Evolutionary conservation across 2,888 invertebrate species (phyloP), one percentile per base, ranked within the genome.

Genomic region (Lymantria monacha): DNA sequence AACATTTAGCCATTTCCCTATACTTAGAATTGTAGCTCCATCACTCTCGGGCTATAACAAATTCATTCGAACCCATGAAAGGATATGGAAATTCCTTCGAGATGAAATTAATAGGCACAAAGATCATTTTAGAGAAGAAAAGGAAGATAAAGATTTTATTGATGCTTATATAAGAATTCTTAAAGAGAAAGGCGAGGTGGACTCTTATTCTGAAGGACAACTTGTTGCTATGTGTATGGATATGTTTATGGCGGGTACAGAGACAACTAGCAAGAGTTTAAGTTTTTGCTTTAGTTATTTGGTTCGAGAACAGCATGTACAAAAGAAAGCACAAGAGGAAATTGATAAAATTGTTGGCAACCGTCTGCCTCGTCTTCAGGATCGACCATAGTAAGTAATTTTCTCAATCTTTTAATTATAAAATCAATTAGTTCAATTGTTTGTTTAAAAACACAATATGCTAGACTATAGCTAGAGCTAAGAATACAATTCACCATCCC

Each of bases 241-340:
- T 68, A 93, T 97, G 92, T 97, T 97, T 69, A 94, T 97, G 92
- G 97, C 97, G 15, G 97, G 97, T 0, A 95, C 96, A 0, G 97
- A 97, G 83, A 97, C 97, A 0, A 96, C 97, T 0, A 95, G 94
- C 47, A 96, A 97, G 76, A 94, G 95, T 33, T 86, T 97, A 69
- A 94, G 95, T 30, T 96, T 96, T 72, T 93, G 94, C 53, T 95
- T 97, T 66, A 90, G 96, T 60, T 95, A 96, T 71, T 77, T 97
- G 64, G 92, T 96, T 7, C 85, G 95, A 13, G 92, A 95, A 66
- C 95, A 94, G 14, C 92, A 94, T 1, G 93, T 96, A 0, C 96
- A 97, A 72, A 92, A 81, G 61, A 95, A 94, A 70, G 96, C 95
- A 0, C 96, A 95, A 66, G 93, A 93, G 48, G 97, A 97, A 85